These are phyloP conservation scores for Dissostichus mawsoni DNA, from an alignment of 2,113 vertebrate species.

Conservation along the genomic window DNA sequence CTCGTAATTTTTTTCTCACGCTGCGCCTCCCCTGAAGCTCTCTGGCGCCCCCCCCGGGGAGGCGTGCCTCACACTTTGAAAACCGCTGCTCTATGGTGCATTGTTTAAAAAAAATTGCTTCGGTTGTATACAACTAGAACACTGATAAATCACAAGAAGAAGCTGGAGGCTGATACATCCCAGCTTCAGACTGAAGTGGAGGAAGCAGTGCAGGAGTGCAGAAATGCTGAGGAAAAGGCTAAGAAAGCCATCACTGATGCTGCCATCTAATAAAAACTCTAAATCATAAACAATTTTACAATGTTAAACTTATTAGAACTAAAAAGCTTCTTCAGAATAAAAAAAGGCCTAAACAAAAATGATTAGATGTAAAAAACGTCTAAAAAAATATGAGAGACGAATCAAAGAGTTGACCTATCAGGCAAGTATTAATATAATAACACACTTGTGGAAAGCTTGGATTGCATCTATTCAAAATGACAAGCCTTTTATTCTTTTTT, in stretches of 20 bases:
- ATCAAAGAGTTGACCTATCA: constrained; percentile 79
- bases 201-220: constrained; percentile 81
- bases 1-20: too few species aligned
- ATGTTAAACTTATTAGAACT: background rate
- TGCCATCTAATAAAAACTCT: constrained; percentile 71
- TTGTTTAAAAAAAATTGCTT: too few species aligned
- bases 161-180: constrained; percentile 77
- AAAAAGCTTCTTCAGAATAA: background rate
- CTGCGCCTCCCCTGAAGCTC: too few species aligned
- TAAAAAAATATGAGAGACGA: constrained; percentile 76
- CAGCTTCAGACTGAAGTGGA: constrained; percentile 83
- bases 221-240: constrained; percentile 81
- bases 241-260: constrained; percentile 86
- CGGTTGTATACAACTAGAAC: too few species aligned
- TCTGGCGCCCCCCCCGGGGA: too few species aligned
- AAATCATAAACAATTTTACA: background rate
- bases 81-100: too few species aligned
- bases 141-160: constrained; percentile 83
- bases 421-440: constrained; percentile 26
- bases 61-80: too few species aligned
- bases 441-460: background rate
- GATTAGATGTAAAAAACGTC: constrained; percentile 16
- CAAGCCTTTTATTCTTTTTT: background rate
- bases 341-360: background rate
- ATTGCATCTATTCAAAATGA: fast-evolving